Base-by-base conservation (phyloP, 2,113 vertebrate species). In the Nerophis lumbriciformis region DNA sequence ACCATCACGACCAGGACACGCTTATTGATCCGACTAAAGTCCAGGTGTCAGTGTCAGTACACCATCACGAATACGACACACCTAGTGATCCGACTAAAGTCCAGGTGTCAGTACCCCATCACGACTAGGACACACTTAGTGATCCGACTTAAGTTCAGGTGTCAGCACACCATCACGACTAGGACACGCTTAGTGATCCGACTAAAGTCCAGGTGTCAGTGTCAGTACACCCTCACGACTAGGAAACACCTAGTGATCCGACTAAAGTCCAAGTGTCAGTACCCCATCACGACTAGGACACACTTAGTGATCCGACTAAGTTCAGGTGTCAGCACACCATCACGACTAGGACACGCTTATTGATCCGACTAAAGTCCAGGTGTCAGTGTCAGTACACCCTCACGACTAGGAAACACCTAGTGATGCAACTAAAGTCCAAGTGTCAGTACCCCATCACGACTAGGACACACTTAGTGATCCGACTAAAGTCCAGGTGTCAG, bases 261-360 rank as follows among this genome's bases (percentile, higher is more conserved):
- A 28, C 28, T 28, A 85, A n/a, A 63, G 38, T 47, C 28, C 28
- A 28, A 3, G 28, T 28, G 28, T 28, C 28, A 28, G 28, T 28
- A n/a, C n/a, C n/a, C n/a, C 19, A 19, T 1, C 2, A 39, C 53
- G 0, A 14, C 14, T 39, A 59, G 8, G 69, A 28, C 28, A 28
- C 4, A 28, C 28, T 28, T 4, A 28, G 28, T 28, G 28, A 28
- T 28, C 4, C 28, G 28, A 28, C 2, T 28, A 85, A 28, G 28
- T 3, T 2, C 2, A 28, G 28, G 28, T 28, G 28, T 28, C 28
- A 28, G n/a, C n/a, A 4, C 3, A 3, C 3, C n/a, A 63, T 28
- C 39, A 42, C 53, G 0, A 14, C 14, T 39, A 59, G 8, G 69
- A 28, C 28, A 28, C 28, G 2, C 28, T 28, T 28, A 28, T 1